Conservation (phyloP, 2,113 vertebrate species). For the Oreochromis niloticus region DNA sequence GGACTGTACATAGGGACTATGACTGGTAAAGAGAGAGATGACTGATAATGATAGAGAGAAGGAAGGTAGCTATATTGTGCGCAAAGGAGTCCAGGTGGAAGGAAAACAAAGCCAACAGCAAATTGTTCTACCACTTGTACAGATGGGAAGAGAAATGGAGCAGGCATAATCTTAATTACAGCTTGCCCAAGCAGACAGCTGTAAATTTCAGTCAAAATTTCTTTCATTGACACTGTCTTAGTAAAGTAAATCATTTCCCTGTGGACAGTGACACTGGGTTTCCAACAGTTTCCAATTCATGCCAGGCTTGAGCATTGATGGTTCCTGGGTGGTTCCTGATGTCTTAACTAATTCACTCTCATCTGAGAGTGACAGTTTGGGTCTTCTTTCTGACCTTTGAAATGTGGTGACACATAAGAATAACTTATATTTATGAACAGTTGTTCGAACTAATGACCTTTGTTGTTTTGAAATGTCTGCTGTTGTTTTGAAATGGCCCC, state of each 20-base stretch:
- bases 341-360: background rate
- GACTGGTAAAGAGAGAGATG: background rate
- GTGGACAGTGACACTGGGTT: background rate
- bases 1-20: background rate
- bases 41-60: too few species aligned
- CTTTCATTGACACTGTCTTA: background rate
- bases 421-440: background rate
- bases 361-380: background rate
- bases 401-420: background rate
- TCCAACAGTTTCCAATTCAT: background rate
- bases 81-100: background rate
- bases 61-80: background rate
- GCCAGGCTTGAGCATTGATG: background rate
- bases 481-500: background rate
- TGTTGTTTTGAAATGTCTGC: background rate
- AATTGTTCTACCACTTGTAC: background rate
- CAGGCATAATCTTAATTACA: too few species aligned
- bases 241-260: background rate
- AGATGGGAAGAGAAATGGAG: background rate
- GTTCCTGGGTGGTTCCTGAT: background rate
- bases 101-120: background rate
- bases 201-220: too few species aligned
- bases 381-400: background rate
- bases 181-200: too few species aligned
- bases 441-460: background rate